Conservation (phyloP, 1,140 invertebrate genomes). For the Drosophila arizonae region DNA sequence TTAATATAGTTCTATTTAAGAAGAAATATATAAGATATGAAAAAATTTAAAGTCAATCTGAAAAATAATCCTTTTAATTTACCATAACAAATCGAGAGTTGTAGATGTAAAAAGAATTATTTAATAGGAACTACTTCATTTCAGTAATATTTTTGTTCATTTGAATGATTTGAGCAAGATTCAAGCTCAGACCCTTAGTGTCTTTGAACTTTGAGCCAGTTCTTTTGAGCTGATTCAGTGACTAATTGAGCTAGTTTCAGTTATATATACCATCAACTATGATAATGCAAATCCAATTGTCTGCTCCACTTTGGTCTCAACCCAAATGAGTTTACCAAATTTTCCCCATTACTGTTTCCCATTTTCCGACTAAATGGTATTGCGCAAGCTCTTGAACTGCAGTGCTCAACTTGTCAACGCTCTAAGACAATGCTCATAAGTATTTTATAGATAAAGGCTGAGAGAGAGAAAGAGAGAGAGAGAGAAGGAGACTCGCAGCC, state of each 20-base stretch:
- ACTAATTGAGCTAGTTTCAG: constrained; percentile 10
- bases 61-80: too few species aligned
- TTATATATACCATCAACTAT: neutral
- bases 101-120: too few species aligned
- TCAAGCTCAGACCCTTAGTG: too few species aligned
- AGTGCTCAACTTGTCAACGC: constrained; percentile 31
- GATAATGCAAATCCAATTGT: constrained; percentile 4
- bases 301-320: neutral
- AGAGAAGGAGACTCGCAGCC: constrained; percentile 6
- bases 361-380: constrained; percentile 9
- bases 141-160: too few species aligned
- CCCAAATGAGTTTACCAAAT: neutral
- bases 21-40: too few species aligned
- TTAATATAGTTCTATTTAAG: too few species aligned
- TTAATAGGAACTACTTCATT: too few species aligned
- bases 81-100: too few species aligned
- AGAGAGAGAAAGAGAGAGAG: neutral
- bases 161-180: too few species aligned
- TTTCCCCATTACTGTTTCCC: neutral
- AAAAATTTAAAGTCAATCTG: too few species aligned
- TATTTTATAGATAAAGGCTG: neutral
- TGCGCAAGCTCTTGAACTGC: constrained; percentile 13
- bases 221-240: neutral
- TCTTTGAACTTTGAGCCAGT: neutral
- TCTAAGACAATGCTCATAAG: constrained; percentile 3